Evolutionary conservation across 2,797 vertebrate species (phyloP).

Genomic region (Pangasius larnaudii): DNA sequence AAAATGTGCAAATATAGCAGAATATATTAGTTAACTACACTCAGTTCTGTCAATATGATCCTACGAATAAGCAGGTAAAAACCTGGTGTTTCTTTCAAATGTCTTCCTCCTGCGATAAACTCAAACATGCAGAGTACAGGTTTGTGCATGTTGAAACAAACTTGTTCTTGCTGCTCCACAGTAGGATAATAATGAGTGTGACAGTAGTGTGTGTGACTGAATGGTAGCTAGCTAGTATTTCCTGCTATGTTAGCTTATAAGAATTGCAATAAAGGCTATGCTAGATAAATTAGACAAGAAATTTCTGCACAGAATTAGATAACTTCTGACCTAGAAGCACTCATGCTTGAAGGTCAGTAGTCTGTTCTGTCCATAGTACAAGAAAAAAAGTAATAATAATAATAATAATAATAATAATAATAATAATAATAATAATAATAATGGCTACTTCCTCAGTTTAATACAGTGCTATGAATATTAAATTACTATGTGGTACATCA

Average conservation of each 20-base stretch:
- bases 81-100: not conserved
- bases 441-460: not conserved
- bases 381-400: not conserved
- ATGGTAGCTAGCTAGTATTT: slow-evolving; percentile 17
- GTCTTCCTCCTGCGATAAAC: not conserved
- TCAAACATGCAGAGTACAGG: not conserved
- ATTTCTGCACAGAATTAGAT: not conserved
- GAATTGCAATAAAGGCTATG: not conserved
- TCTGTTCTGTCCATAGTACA: not conserved
- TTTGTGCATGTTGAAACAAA: slow-evolving; percentile 17
- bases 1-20: not conserved
- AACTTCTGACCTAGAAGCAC: not conserved
- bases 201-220: not conserved
- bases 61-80: not conserved
- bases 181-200: not conserved
- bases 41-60: not conserved
- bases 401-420: not conserved
- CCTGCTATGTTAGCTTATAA: not conserved
- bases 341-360: not conserved
- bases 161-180: not conserved
- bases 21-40: not conserved
- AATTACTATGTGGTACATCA: not conserved
- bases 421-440: not conserved
- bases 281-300: not conserved
- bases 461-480: not conserved